phyloP scores from a whole-genome alignment of 2,888 invertebrate genomes.

The Odontothrips loti region DNA sequence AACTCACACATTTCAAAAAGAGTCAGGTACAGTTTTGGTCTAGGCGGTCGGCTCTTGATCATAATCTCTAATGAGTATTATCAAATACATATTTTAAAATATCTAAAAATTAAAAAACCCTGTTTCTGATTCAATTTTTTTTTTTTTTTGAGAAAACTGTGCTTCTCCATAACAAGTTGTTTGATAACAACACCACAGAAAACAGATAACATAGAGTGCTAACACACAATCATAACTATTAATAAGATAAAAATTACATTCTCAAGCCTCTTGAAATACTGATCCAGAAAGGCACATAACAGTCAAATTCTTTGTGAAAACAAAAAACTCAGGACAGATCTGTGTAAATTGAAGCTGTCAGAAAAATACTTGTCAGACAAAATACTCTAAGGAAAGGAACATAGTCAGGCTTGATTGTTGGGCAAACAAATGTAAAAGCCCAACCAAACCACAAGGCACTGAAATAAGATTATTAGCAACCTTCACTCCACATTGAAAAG shows the following conservation, averaged over 20 bases:
- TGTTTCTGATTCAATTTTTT: conserved; percentile 4
- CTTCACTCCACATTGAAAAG: neutral
- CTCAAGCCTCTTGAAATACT: neutral
- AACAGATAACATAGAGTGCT: neutral
- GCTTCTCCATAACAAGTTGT: conserved; percentile 15
- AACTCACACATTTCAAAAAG: conserved; percentile 4
- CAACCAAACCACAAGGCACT: conserved; percentile 19
- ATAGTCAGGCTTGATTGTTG: neutral
- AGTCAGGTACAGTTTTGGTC: conserved; percentile 23
- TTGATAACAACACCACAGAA: neutral
- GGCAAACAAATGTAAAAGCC: neutral
- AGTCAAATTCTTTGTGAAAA: neutral
- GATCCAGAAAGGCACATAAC: neutral
- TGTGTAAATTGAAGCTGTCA: neutral
- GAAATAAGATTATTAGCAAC: conserved; percentile 5
- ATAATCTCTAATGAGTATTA: conserved; percentile 17
- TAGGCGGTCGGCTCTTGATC: conserved; percentile 11
- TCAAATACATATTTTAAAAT: neutral
- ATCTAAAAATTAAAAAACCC: conserved; percentile 2
- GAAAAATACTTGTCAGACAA: neutral
- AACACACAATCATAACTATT: conserved; percentile 7
- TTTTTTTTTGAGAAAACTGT: neutral
- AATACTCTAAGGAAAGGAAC: conserved; percentile 24
- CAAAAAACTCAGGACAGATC: neutral
- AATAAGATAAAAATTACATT: conserved; percentile 16